Conservation (phyloP, 2,797 vertebrate species). For the Gouania willdenowi region DNA sequence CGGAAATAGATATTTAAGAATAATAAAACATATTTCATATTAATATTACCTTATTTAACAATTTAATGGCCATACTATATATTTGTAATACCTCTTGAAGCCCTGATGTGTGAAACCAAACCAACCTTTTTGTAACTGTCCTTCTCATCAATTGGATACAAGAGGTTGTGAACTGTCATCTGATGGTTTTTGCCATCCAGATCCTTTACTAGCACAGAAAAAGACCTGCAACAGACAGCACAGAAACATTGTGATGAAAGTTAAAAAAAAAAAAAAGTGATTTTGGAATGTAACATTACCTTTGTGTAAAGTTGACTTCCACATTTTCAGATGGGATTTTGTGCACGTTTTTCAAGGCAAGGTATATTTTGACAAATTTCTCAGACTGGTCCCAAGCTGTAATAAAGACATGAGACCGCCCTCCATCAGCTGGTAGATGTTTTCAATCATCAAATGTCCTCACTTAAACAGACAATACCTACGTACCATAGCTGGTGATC, state of each 20-base stretch:
- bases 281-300: conserved; percentile 63
- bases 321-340: conserved; percentile 87
- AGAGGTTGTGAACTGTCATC: conserved; percentile 88
- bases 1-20: too few relatives aligned
- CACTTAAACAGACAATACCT: background rate
- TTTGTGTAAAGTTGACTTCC: conserved; percentile 86
- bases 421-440: too few relatives aligned
- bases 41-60: too few relatives aligned
- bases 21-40: too few relatives aligned
- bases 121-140: conserved; percentile 88
- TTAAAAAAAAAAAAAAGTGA: background rate
- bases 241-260: background rate
- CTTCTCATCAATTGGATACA: conserved; percentile 83
- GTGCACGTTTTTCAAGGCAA: conserved; percentile 89
- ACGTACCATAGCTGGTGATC: conserved; percentile 91
- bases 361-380: conserved; percentile 95
- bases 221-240: conserved; percentile 75
- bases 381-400: conserved; percentile 98
- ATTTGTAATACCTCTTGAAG: too few relatives aligned
- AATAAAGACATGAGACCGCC: conserved; percentile 13
- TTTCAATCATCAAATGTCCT: too few relatives aligned
- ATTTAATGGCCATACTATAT: too few relatives aligned
- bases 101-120: background rate
- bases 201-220: conserved; percentile 87
- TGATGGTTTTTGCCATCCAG: conserved; percentile 93